Conservation (phyloP, 2,888 invertebrate genomes). For the Chrysodeixis includens region DNA sequence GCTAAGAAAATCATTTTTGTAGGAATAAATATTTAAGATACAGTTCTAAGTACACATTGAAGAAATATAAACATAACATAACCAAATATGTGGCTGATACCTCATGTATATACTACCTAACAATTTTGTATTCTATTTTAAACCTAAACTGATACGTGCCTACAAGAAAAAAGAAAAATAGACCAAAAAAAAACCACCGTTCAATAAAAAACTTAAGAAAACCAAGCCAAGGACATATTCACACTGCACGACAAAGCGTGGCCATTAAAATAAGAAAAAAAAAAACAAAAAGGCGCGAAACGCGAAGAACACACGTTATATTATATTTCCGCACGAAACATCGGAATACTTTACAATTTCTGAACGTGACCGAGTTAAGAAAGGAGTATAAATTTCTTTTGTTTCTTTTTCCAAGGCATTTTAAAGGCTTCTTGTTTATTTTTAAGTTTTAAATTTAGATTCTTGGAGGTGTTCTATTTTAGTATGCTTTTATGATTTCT, state of each 20-base stretch:
- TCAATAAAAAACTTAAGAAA: constrained; percentile 5
- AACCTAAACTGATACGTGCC: too few species aligned
- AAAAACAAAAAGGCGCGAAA: constrained; percentile 41
- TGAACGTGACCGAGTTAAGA: constrained; percentile 48
- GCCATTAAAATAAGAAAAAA: constrained; percentile 50
- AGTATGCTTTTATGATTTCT: too few species aligned
- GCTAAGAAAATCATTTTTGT: too few species aligned
- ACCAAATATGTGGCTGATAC: too few species aligned
- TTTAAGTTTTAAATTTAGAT: background rate
- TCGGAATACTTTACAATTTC: constrained; percentile 62
- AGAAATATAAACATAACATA: too few species aligned
- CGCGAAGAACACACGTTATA: constrained; percentile 41
- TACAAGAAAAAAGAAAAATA: background rate
- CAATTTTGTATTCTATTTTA: too few species aligned
- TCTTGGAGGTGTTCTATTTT: background rate
- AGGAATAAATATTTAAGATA: too few species aligned
- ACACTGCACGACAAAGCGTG: constrained; percentile 13
- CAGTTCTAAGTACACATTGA: too few species aligned
- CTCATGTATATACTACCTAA: too few species aligned
- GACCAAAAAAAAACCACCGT: background rate
- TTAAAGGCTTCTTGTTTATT: constrained; percentile 12
- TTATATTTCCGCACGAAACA: constrained; percentile 61
- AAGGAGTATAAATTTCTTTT: constrained; percentile 30
- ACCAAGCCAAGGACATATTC: constrained; percentile 16
- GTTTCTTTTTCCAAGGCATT: constrained; percentile 22